Evolutionary conservation across 2,888 invertebrate genomes (phyloP).

Genomic region (Tetragonula carbonaria): DNA sequence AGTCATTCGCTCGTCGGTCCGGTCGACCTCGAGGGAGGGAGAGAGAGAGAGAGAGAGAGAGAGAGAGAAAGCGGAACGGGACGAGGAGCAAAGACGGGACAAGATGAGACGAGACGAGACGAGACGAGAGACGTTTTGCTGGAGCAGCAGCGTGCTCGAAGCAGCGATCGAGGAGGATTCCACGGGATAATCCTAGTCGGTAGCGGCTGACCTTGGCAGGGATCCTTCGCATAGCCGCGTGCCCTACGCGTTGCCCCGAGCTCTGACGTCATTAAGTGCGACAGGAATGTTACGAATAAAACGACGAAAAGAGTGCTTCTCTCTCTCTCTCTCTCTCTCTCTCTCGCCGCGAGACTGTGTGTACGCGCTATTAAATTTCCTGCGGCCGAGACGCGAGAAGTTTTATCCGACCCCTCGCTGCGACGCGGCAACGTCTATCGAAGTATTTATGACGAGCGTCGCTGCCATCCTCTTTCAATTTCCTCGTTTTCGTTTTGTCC

Average conservation of each 20-base stretch:
- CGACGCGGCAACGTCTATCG: slow-evolving; percentile 35
- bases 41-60: no score
- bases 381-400: slow-evolving; percentile 28
- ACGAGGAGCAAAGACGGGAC: neutral
- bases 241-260: slow-evolving; percentile 65
- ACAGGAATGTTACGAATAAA: slow-evolving; percentile 43
- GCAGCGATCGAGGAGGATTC: slow-evolving; percentile 68
- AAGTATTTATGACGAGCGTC: slow-evolving; percentile 40
- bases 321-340: neutral
- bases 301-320: slow-evolving; percentile 14
- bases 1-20: slow-evolving; percentile 62
- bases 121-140: slow-evolving; percentile 62
- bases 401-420: slow-evolving; percentile 44
- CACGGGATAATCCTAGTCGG: slow-evolving; percentile 68
- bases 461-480: neutral
- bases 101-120: neutral
- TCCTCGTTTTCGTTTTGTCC: neutral
- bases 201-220: slow-evolving; percentile 66
- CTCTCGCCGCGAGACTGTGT: slow-evolving; percentile 2
- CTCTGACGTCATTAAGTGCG: slow-evolving; percentile 60
- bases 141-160: slow-evolving; percentile 43
- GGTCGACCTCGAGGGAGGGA: slow-evolving; percentile 64
- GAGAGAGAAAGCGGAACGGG: neutral
- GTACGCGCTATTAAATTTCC: slow-evolving; percentile 41
- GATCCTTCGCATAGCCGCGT: slow-evolving; percentile 65